Base-by-base conservation (phyloP, 2,797 vertebrate species). In the Coccyzus lansbergi region DNA sequence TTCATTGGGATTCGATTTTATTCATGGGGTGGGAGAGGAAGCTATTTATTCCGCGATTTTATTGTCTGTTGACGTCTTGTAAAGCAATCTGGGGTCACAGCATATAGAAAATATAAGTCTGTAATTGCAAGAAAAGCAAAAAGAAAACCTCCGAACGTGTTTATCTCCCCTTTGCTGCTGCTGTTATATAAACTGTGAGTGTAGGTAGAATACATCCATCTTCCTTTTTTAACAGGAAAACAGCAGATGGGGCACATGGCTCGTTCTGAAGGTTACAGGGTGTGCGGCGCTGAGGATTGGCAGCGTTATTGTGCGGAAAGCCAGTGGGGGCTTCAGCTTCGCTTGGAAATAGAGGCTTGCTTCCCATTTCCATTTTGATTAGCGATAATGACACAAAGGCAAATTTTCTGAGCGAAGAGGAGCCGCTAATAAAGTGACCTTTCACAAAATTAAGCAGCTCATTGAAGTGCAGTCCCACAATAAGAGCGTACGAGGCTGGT, bases 351-450 rank as follows among this genome's bases (percentile, higher is more conserved):
- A 76, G 92, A 22, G 77, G 83, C 25, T 91, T 74, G 95, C 90
- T 74, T 92, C 88, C 42, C 95, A 95, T 95, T 96, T 96, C 95
- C 96, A 95, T 97, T 97, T 94, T 96, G 92, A 96, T 97, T 96
- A 96, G 94, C 85, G 49, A 70, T 97, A 95, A 93, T 58, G 91
- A 88, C 92, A 95, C 95, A 93, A 96, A 94, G 88, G 94, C 94
- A 95, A 96, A 95, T 96, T 94, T 96, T 78, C 92, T 88, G 44
- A 36, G 88, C 7, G 3, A 87, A 81, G 91, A 95, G 95, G 94
- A 92, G 88, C 94, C 89, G 92, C 92, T 96, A 94, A 96, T 96
- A 94, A 97, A 96, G 90, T 95, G 96, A 96, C 94, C 97, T 96
- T 96, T 96, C 88, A 69, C 88, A 69, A 95, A 96, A 96, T 92